These are phyloP conservation scores for Ypsolopha scabrella DNA, from an alignment of 2,888 invertebrate species.

Conservation along the genomic window DNA sequence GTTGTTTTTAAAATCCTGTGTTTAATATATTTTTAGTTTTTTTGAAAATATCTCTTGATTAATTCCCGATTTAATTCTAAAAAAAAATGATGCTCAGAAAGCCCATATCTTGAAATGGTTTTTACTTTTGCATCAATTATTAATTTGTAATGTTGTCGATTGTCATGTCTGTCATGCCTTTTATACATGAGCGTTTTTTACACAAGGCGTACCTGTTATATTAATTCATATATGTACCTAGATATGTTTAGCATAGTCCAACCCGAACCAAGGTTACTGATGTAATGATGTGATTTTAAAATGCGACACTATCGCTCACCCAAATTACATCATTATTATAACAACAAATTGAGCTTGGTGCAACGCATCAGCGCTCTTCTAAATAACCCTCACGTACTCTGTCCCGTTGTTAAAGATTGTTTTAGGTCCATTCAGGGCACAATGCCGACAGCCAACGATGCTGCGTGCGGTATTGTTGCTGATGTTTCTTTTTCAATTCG, in stretches of 20 bases:
- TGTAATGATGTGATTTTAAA: neutral
- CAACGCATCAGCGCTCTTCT: slow-evolving; percentile 24
- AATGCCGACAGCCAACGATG: neutral
- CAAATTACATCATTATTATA: neutral
- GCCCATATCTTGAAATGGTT: too few species aligned
- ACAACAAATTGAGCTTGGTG: neutral
- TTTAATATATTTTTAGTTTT: too few species aligned
- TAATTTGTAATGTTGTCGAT: too few species aligned
- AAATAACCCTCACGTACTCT: slow-evolving; percentile 1
- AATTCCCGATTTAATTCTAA: too few species aligned
- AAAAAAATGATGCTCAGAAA: too few species aligned
- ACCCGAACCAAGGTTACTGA: neutral
- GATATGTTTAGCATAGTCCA: neutral
- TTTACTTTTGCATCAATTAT: too few species aligned
- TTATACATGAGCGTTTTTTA: too few species aligned
- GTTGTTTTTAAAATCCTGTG: too few species aligned
- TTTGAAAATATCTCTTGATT: too few species aligned
- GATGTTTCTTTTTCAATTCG: neutral
- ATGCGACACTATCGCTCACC: neutral
- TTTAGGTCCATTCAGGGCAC: neutral
- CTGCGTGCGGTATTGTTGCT: slow-evolving; percentile 1
- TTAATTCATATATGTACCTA: too few species aligned
- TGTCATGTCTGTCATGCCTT: too few species aligned
- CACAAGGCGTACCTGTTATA: too few species aligned
- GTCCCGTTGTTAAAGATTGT: slow-evolving; percentile 2